Evolutionary conservation across 2,797 vertebrate genomes (phyloP).

Genomic region (Garrulus glandarius): DNA sequence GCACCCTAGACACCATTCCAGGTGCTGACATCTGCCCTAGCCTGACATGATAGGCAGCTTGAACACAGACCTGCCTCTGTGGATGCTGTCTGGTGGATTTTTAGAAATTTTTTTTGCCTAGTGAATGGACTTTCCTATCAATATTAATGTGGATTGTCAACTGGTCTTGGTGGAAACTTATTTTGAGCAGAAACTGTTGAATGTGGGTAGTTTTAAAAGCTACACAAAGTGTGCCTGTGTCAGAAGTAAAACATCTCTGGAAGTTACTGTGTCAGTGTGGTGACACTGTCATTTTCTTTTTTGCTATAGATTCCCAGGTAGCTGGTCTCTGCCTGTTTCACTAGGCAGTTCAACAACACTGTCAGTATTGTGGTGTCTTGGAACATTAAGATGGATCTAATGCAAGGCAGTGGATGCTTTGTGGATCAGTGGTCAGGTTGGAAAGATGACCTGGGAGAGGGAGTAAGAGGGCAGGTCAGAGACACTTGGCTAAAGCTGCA

Average conservation of each 20-base stretch:
- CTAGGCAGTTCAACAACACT: not conserved
- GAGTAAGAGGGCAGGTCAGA: not conserved
- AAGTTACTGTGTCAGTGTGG: not conserved
- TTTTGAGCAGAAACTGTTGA: not conserved
- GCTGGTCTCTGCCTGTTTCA: not conserved
- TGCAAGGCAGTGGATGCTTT: not conserved
- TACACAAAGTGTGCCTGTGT: not conserved
- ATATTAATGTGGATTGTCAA: not conserved
- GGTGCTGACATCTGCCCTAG: not conserved
- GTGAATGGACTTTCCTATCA: not conserved
- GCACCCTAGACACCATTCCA: not conserved
- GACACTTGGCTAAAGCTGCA: not conserved
- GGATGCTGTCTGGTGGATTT: not conserved
- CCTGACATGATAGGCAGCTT: not conserved
- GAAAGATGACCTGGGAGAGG: not conserved
- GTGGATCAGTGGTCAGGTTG: not conserved
- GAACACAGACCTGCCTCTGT: not conserved
- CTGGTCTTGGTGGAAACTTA: not conserved
- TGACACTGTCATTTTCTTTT: not conserved
- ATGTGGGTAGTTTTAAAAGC: not conserved
- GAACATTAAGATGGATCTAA: not conserved
- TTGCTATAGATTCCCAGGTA: not conserved
- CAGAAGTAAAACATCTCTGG: not conserved
- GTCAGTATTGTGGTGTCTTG: not conserved
- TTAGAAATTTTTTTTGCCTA: not conserved